A percentile compares a stretch with the other conserved stretches of the same genome.
Evolutionary conservation across 2,888 invertebrate species (phyloP).

Genomic region (Chymomyza procnemis): DNA sequence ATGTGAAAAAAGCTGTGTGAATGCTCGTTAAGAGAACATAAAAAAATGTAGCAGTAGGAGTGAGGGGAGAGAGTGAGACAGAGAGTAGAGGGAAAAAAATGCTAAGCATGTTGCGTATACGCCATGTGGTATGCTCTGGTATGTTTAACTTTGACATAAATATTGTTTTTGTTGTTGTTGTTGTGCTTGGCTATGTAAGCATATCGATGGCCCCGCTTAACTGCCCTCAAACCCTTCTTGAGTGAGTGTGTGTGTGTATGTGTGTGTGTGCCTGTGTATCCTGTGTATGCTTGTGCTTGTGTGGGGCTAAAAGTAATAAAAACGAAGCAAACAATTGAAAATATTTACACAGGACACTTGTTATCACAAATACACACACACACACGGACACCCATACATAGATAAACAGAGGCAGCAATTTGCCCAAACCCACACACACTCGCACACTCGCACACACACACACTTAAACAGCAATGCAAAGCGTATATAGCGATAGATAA

Average conservation of each 20-base stretch:
- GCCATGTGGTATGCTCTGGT: constrained; percentile 45
- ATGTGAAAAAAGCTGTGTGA: constrained; percentile 3
- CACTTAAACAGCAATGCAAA: constrained; percentile 48
- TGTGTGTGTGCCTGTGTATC: constrained; percentile 24
- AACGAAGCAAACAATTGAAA: constrained; percentile 71
- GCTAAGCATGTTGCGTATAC: constrained; percentile 32
- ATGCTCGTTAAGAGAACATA: background rate
- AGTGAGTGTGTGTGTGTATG: constrained; percentile 20
- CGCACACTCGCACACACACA: constrained; percentile 34
- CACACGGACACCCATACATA: background rate
- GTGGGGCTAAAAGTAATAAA: constrained; percentile 58
- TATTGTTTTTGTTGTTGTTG: constrained; percentile 39
- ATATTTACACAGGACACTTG: constrained; percentile 73
- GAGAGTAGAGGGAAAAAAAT: constrained; percentile 6
- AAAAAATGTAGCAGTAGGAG: background rate
- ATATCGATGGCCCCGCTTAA: constrained; percentile 34
- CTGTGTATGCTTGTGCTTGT: constrained; percentile 14
- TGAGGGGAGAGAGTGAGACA: no score
- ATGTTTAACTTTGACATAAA: constrained; percentile 64
- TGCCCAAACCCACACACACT: constrained; percentile 7
- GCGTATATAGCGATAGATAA: constrained; percentile 41
- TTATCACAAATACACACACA: constrained; percentile 59
- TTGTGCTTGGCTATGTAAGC: constrained; percentile 23
- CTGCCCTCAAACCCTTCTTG: constrained; percentile 12
- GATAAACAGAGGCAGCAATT: constrained; percentile 11